Base-by-base conservation (phyloP, 2,113 vertebrate species). In the Oostethus manadensis region DNA sequence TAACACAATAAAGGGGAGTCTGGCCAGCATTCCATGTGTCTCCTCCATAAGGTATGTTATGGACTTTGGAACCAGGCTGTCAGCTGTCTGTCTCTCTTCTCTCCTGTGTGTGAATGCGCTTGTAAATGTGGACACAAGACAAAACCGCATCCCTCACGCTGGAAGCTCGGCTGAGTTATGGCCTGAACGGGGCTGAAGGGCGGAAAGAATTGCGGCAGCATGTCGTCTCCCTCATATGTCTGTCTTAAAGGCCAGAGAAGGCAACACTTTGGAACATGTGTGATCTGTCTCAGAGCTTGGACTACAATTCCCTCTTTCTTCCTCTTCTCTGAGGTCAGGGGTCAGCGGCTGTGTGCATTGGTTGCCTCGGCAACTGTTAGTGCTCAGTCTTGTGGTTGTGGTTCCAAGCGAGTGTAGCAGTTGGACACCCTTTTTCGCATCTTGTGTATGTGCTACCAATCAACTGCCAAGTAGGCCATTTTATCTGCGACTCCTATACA, bases 401-500 rank as follows among this genome's bases (percentile, higher is more conserved):
- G 81, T 85, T 77, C 86, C 74, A 61, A 84, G 67, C 79, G 85
- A 84, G 51, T 44, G 23, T 23, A 44, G 21, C 56, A 17, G 51
- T 53, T 38, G 51, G 17, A 42, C 38, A 14, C 13, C 38, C 29
- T 33, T 33, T 33, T 33, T 29, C 9, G 50, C 50, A 33, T 4
- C 29, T 33, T 3, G 29, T 33, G 29, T 33, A 33, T 33, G 38
- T 42, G 38, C 38, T 42, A 13, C 38, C 4, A 42, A 13, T 13
- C 38, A 42, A 14, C 38, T 42, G 38, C 38, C 38, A 42, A 42
- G 38, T 42, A 42, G 11, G 51, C 29, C 17, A 3, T 53, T 33
- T 53, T 53, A 53, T 15, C 7, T 17, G 1, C 8, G 20, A 49
- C 29, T 42, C 38, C 38, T 42, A 11, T 42, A 42, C 13, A 7